These are phyloP conservation scores for Etia nguti DNA, from an alignment of 2,113 vertebrate species.

Conservation along the genomic window DNA sequence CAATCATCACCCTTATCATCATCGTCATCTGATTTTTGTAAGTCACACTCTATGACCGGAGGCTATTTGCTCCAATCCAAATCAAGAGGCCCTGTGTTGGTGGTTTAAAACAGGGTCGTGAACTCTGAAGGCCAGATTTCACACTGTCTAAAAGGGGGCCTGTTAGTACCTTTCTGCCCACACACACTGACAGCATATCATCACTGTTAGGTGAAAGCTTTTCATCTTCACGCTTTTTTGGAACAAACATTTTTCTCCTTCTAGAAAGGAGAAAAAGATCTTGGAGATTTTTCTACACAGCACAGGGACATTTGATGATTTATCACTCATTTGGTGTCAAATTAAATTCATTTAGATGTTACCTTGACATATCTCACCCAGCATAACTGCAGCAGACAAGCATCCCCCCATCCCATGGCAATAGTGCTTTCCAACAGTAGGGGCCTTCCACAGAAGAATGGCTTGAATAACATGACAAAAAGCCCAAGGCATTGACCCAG, in stretches of 20 bases:
- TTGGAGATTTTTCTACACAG: background rate
- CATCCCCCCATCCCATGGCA: background rate
- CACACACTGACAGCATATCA: background rate
- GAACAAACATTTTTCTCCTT: background rate
- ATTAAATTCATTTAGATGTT: background rate
- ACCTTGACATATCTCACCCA: background rate
- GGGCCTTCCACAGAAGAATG: background rate
- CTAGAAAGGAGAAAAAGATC: background rate
- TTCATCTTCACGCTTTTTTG: background rate
- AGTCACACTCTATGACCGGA: background rate
- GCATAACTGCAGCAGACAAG: background rate
- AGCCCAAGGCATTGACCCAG: background rate
- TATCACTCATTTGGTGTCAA: background rate
- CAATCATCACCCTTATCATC: constrained; percentile 1
- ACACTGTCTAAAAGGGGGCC: background rate
- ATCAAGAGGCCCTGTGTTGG: background rate
- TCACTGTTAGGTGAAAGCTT: background rate
- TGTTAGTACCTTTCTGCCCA: background rate
- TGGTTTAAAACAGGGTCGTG: constrained; percentile 22
- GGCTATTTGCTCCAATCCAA: background rate
- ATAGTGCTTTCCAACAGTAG: background rate
- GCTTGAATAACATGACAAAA: background rate
- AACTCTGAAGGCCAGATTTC: constrained; percentile 18
- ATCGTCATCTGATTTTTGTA: constrained; percentile 8
- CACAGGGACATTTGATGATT: background rate